Conservation (phyloP, 2,888 invertebrate genomes). For the Drosophila flavopinicola region DNA sequence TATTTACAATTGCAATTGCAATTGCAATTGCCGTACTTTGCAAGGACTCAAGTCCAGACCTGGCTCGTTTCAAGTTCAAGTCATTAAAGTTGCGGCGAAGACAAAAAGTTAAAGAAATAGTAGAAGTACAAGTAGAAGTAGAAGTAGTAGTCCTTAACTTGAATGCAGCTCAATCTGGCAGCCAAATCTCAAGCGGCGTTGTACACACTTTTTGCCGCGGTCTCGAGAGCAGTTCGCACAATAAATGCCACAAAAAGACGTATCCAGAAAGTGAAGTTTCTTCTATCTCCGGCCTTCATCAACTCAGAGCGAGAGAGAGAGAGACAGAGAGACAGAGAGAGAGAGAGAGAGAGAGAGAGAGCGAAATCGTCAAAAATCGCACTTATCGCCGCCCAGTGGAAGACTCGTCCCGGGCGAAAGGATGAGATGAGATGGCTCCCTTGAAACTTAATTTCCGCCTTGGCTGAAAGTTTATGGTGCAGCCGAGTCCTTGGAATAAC, state of each 20-base stretch:
- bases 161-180: slow-evolving; percentile 30
- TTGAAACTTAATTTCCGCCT: slow-evolving; percentile 77
- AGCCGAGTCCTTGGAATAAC: slow-evolving; percentile 74
- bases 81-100: slow-evolving; percentile 66
- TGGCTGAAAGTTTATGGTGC: slow-evolving; percentile 64
- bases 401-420: slow-evolving; percentile 40
- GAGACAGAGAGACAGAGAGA: too few species aligned
- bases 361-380: slow-evolving; percentile 78
- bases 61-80: slow-evolving; percentile 48
- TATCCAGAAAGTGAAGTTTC: slow-evolving; percentile 29
- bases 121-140: too few species aligned
- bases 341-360: too few species aligned
- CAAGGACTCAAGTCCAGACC: slow-evolving; percentile 12
- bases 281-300: slow-evolving; percentile 57
- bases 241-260: slow-evolving; percentile 74
- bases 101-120: slow-evolving; percentile 15
- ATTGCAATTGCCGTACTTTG: slow-evolving; percentile 20
- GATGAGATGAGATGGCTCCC: slow-evolving; percentile 32
- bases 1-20: slow-evolving; percentile 52
- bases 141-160: slow-evolving; percentile 7
- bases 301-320: too few species aligned
- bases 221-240: slow-evolving; percentile 49
- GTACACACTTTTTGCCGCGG: slow-evolving; percentile 38
- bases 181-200: slow-evolving; percentile 35
- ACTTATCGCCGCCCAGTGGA: slow-evolving; percentile 69